A percentile compares a stretch with the other conserved stretches of the same genome.
Conservation (phyloP, 2,113 vertebrate genomes). For the Lathamus discolor region DNA sequence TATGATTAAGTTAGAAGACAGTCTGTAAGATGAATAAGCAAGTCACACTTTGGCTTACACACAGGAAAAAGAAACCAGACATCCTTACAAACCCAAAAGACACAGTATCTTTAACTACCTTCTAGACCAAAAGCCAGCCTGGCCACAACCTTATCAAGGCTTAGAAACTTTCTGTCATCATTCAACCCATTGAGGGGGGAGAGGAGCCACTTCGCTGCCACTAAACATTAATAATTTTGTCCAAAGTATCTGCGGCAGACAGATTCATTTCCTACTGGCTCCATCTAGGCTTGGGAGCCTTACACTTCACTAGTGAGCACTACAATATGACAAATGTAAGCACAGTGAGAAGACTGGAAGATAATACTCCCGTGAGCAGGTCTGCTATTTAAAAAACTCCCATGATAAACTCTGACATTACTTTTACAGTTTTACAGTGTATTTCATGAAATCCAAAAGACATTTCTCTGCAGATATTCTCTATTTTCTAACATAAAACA, state of each 20-base stretch:
- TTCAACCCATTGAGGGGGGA: slow-evolving; percentile 31
- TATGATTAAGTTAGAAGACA: slow-evolving; percentile 51
- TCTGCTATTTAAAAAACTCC: background rate
- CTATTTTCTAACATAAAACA: background rate
- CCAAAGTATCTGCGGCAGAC: slow-evolving; percentile 63
- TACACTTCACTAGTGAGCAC: background rate
- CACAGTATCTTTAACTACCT: slow-evolving; percentile 54
- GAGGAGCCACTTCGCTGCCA: slow-evolving; percentile 38
- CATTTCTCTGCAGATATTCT: background rate
- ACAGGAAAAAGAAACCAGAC: slow-evolving; percentile 65
- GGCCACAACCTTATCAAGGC: slow-evolving; percentile 56
- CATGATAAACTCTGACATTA: slow-evolving; percentile 8
- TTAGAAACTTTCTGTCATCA: slow-evolving; percentile 59
- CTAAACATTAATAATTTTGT: slow-evolving; percentile 68
- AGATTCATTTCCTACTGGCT: slow-evolving; percentile 69
- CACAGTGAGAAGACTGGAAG: slow-evolving; percentile 38
- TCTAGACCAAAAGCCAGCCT: slow-evolving; percentile 28
- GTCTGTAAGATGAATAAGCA: slow-evolving; percentile 37
- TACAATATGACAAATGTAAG: slow-evolving; percentile 55
- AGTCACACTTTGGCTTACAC: slow-evolving; percentile 4
- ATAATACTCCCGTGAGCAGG: background rate
- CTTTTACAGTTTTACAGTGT: background rate
- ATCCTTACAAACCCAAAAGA: background rate
- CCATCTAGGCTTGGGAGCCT: slow-evolving; percentile 26
- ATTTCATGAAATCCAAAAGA: slow-evolving; percentile 16